Conservation (phyloP, 2,113 vertebrate genomes). For the Formicarius rufipectus region DNA sequence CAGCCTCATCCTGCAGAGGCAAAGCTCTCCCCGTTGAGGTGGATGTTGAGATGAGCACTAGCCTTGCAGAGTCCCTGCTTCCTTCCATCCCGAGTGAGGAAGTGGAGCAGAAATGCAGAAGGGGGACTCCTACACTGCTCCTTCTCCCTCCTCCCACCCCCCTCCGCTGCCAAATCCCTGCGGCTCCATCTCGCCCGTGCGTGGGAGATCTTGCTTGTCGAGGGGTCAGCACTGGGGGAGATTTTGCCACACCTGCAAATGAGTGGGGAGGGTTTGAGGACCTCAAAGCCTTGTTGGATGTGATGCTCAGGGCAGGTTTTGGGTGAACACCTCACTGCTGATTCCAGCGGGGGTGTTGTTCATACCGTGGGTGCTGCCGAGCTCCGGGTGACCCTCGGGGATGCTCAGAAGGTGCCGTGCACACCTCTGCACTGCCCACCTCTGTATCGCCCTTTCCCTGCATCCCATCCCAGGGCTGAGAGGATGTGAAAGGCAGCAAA, state of each 20-base stretch:
- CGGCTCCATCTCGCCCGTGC: accelerated
- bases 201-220: accelerated
- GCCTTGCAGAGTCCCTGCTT: not conserved
- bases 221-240: not conserved
- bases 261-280: not conserved
- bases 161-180: not conserved
- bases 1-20: not conserved
- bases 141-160: not conserved
- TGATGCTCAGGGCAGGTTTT: not conserved
- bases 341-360: accelerated
- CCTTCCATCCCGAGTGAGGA: accelerated
- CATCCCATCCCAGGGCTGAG: accelerated
- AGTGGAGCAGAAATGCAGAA: not conserved
- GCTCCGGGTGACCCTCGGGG: not conserved
- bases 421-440: not conserved
- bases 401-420: not conserved
- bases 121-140: accelerated
- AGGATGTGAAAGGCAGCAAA: not conserved
- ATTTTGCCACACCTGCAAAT: not conserved
- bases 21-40: not conserved
- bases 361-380: not conserved
- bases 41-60: accelerated
- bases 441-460: not conserved
- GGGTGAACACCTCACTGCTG: not conserved
- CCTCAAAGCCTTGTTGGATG: not conserved